These are phyloP conservation scores for Campaea margaritaria DNA, from an alignment of 2,888 invertebrate genomes.

Conservation along the genomic window DNA sequence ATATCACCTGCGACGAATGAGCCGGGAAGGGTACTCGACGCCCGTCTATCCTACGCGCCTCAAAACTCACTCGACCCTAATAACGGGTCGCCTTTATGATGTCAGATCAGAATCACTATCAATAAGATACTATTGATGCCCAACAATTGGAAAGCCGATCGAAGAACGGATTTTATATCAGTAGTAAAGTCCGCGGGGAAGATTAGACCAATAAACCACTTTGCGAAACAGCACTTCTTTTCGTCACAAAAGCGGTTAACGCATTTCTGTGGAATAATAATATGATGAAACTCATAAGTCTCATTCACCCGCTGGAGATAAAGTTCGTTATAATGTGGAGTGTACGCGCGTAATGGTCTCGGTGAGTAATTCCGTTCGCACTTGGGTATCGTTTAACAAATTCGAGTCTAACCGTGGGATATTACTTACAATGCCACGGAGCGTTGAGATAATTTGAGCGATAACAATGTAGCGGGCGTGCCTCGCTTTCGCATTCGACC, in stretches of 20 bases:
- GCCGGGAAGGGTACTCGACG: conserved; percentile 41
- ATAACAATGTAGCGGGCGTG: conserved; percentile 56
- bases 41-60: conserved; percentile 44
- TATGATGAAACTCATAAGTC: conserved; percentile 5
- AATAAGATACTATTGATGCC: conserved; percentile 38
- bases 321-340: conserved; percentile 17
- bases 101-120: conserved; percentile 48
- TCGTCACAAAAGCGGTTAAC: conserved; percentile 12
- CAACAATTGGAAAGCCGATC: conserved; percentile 32
- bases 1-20: conserved; percentile 61
- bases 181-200: conserved; percentile 19
- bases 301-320: conserved; percentile 20
- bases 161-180: conserved; percentile 35
- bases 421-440: conserved; percentile 43
- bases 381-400: conserved; percentile 35
- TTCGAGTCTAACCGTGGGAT: conserved; percentile 40
- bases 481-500: conserved; percentile 58
- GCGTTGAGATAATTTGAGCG: conserved; percentile 57
- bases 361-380: conserved; percentile 31
- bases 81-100: conserved; percentile 49
- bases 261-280: conserved; percentile 6
- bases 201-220: conserved; percentile 30
- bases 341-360: conserved; percentile 26
- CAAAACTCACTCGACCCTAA: conserved; percentile 57
- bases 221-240: conserved; percentile 22